A percentile compares a stretch with the other conserved stretches of the same genome.
Evolutionary conservation across 2,797 vertebrate genomes (phyloP).

Genomic region (Sebastes itinus): DNA sequence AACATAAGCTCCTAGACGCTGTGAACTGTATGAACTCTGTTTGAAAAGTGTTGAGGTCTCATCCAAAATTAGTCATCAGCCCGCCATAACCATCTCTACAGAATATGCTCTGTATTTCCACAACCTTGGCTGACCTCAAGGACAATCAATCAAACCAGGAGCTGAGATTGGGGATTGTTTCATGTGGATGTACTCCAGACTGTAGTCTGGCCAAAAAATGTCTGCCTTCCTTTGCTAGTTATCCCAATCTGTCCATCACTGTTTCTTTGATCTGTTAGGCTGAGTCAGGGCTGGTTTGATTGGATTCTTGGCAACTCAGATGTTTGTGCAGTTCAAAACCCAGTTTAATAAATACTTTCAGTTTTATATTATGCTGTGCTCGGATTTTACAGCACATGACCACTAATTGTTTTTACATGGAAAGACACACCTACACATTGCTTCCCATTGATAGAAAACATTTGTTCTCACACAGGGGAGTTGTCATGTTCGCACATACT

Average conservation of each 20-base stretch:
- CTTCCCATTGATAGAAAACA: constrained; percentile 44
- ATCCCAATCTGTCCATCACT: constrained; percentile 67
- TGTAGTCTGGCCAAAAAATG: constrained; percentile 56
- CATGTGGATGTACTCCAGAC: constrained; percentile 72
- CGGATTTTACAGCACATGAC: constrained; percentile 12
- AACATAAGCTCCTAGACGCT: constrained; percentile 14
- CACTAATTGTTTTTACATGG: constrained; percentile 20
- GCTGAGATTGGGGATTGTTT: constrained; percentile 63
- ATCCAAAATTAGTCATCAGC: constrained; percentile 64
- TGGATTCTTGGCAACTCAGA: constrained; percentile 40
- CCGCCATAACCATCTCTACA: constrained; percentile 45
- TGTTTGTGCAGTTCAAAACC: constrained; percentile 29
- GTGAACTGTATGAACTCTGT: constrained; percentile 54
- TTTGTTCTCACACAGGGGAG: constrained; percentile 48
- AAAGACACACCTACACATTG: constrained; percentile 15
- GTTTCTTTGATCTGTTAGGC: constrained; percentile 58
- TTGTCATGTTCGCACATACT: constrained; percentile 55
- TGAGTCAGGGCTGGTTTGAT: constrained; percentile 30
- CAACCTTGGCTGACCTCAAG: constrained; percentile 58
- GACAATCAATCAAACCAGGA: constrained; percentile 68
- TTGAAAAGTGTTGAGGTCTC: constrained; percentile 19
- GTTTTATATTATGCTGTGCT: not conserved
- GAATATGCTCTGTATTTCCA: constrained; percentile 60
- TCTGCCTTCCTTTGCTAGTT: constrained; percentile 51
- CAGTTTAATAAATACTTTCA: constrained; percentile 4